Percentiles rank a stretch among this genome's conserved stretches.
These are phyloP conservation scores for Sarcophaga caerulescens DNA, from an alignment of 2,888 invertebrate species.

Conservation along the genomic window DNA sequence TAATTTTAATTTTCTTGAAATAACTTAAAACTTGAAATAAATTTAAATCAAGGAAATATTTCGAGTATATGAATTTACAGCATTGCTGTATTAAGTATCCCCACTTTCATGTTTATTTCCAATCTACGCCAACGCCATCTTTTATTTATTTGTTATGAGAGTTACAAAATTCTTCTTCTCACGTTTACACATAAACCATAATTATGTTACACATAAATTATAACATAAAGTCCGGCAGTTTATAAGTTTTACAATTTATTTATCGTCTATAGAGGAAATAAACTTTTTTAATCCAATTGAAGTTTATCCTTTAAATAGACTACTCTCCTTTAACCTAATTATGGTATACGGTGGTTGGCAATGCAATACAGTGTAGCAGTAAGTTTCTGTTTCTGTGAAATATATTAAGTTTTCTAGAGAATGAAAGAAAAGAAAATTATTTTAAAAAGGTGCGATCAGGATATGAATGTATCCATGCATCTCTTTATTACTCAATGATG, in stretches of 20 bases:
- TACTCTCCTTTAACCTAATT: too few relatives aligned
- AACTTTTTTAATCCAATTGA: conserved; percentile 1
- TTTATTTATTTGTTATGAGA: background rate
- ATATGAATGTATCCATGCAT: too few relatives aligned
- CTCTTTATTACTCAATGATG: too few relatives aligned
- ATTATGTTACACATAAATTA: conserved; percentile 28
- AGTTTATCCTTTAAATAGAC: background rate
- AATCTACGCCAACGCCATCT: background rate
- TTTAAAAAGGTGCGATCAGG: too few relatives aligned
- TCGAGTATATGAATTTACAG: background rate
- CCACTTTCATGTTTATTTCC: background rate
- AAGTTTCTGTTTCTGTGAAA: too few relatives aligned
- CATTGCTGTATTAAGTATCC: background rate
- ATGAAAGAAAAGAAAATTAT: too few relatives aligned
- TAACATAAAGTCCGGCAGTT: background rate
- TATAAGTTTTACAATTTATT: conserved; percentile 5
- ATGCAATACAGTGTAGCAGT: too few relatives aligned
- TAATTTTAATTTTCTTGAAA: too few relatives aligned
- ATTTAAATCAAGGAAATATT: too few relatives aligned
- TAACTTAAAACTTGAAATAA: too few relatives aligned
- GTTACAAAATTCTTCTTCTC: conserved; percentile 18
- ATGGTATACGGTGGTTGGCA: too few relatives aligned
- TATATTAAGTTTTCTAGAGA: too few relatives aligned
- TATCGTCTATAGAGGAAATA: conserved; percentile 3
- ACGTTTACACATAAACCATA: conserved; percentile 30